Conservation (phyloP, 2,888 invertebrate genomes). For the Linhomoeus sp. region DNA sequence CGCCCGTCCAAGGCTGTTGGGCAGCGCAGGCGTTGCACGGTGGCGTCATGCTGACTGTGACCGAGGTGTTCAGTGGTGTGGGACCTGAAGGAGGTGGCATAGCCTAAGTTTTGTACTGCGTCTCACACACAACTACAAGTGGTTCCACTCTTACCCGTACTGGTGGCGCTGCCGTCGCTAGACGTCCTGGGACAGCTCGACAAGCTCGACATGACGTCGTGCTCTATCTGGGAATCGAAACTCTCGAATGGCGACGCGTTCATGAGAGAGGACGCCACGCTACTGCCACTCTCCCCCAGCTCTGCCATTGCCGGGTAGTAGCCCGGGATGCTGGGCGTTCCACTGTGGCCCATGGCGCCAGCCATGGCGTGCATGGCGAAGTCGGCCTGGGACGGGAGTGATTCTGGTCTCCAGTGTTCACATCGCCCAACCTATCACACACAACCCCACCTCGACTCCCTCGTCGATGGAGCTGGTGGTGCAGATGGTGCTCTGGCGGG, state of each 20-base stretch:
- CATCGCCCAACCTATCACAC: neutral
- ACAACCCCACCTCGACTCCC: slow-evolving; percentile 24
- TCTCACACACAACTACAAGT: neutral
- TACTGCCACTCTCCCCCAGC: neutral
- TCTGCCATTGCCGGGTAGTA: neutral
- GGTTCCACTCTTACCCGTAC: neutral
- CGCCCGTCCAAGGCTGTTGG: neutral
- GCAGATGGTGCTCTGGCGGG: slow-evolving; percentile 21
- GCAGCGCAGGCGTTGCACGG: neutral
- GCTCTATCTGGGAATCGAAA: slow-evolving; percentile 30
- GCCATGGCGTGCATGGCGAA: neutral
- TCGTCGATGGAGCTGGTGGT: slow-evolving; percentile 30
- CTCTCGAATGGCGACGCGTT: slow-evolving; percentile 27
- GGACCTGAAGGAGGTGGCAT: too few species aligned
- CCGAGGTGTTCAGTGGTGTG: neutral
- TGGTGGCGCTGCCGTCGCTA: slow-evolving; percentile 5
- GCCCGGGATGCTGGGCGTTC: neutral
- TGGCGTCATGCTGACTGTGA: neutral
- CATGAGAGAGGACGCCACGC: slow-evolving; percentile 3
- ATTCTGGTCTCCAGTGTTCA: neutral
- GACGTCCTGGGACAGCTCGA: slow-evolving; percentile 12
- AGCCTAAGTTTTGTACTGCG: too few species aligned
- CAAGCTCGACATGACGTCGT: slow-evolving; percentile 27
- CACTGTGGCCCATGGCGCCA: neutral
- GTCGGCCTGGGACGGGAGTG: neutral